Base-by-base conservation (phyloP, 2,888 invertebrate species). In the Vesta saturnalis region DNA sequence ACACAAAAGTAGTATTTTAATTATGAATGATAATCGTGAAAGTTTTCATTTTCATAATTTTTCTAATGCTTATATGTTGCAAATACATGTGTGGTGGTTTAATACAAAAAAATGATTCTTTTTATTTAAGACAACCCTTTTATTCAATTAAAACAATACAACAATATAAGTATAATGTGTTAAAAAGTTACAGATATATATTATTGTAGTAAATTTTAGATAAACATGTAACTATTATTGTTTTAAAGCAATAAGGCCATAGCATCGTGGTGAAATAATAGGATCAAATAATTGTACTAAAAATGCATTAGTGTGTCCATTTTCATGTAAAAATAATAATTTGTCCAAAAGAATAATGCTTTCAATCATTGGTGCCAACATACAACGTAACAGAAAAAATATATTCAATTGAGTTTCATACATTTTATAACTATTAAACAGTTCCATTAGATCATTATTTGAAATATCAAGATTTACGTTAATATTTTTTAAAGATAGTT, bases 201-300 rank as follows among this genome's bases (percentile, higher is more conserved):
- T n/a, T n/a, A n/a, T n/a, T n/a, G n/a, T n/a, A n/a, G n/a, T n/a
- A n/a, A n/a, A n/a, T n/a, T n/a, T n/a, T n/a, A n/a, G n/a, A n/a
- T n/a, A n/a, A n/a, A n/a, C n/a, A n/a, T n/a, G n/a, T n/a, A n/a
- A n/a, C n/a, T n/a, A 30, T 39, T 39, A 39, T 8, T 1, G 39
- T 8, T 88, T 90, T 49, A 88, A 77, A 73, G 91, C 90, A 62
- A 94, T 85, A 76, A 95, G 87, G 46, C 89, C 91, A 82, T 92
- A 92, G 84, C 93, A 94, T 74, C 96, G 86, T 1, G 96, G 96
- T 0, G 96, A 96, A 67, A 92, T 83, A 0, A 92, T 86, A 4
- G 95, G 92, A 85, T 96, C 92, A 84, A 96, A 96, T 69, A 96
- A 83, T 77, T 91, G 89, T 19, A 94, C 89, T 67, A 96, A 81